phyloP scores from a whole-genome alignment of 2,888 invertebrate genomes.

The Lasioglossum oenotherae region DNA sequence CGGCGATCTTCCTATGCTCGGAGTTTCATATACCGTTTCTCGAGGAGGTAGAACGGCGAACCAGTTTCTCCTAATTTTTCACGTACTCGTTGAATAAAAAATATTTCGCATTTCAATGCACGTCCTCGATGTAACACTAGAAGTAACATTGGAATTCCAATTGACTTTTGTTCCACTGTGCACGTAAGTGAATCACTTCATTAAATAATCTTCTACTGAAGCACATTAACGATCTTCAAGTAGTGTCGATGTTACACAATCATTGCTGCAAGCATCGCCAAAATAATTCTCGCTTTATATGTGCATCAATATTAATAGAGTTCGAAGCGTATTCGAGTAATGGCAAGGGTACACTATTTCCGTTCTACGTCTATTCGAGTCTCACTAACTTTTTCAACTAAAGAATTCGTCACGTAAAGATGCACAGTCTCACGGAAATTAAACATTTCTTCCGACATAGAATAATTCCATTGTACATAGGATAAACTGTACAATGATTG shows the following conservation, averaged over 20 bases:
- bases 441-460: too few relatives aligned
- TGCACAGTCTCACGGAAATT: too few relatives aligned
- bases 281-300: not conserved
- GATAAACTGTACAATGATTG: too few relatives aligned
- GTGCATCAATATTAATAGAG: not conserved
- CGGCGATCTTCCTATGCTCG: not conserved
- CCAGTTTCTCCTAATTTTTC: not conserved
- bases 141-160: not conserved
- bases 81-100: not conserved
- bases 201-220: not conserved
- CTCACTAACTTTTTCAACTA: not conserved
- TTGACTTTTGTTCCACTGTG: not conserved
- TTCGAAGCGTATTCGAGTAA: not conserved
- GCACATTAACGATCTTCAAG: not conserved
- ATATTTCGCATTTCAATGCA: not conserved
- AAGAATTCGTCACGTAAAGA: too few relatives aligned
- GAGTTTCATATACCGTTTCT: not conserved
- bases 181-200: not conserved
- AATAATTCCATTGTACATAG: too few relatives aligned
- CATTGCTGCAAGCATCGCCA: not conserved
- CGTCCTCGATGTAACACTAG: not conserved
- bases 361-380: not conserved
- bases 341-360: not conserved
- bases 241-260: not conserved
- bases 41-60: not conserved